Base-by-base conservation (phyloP, 2,797 vertebrate genomes). In the Gouania willdenowi region DNA sequence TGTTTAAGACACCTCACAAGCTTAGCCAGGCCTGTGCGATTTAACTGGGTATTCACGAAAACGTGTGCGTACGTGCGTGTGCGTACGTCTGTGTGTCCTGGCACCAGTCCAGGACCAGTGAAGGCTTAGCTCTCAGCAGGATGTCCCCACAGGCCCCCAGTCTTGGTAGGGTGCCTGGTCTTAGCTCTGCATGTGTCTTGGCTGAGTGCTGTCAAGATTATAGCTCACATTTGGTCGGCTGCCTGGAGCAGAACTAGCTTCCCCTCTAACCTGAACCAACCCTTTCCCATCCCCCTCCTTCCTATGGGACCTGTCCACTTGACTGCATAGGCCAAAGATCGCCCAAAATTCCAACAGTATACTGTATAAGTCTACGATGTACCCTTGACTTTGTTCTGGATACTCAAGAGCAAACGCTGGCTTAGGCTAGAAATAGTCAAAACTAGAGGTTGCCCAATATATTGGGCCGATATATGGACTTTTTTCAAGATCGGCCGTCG, bases 101-200 rank as follows among this genome's bases (percentile, higher is more conserved):
- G 82, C 71, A 4, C 27, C 0, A 47, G 66, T 79, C 81, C 82
- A 85, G 81, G 72, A 69, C 72, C 40, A 52, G 57, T 65, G 66
- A 73, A 75, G 76, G 75, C 75, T 81, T 82, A 81, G 49, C 69
- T 70, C 87, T 83, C 81, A 67, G 78, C 79, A 83, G 84, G 85
- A 86, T 50, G 68, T 82, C 86, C 83, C 79, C 64, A 49, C 66
- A 82, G 79, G 80, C 79, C 76, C n/a, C 61, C 36, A 27, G 76
- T 51, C 81, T 83, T 88, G 81, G 85, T 86, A 66, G 80, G 85
- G 75, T 63, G 83, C 80, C 82, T 86, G 77, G 65, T 82, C 71
- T 86, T 84, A 86, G 82, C 80, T 75, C 83, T 77, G 78, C 78
- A 72, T 81, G 71, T 40, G 71, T 81, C 76, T 75, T 75, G 83